These are phyloP conservation scores for Pangasius djambal DNA, from an alignment of 2,797 vertebrate species.

Conservation along the genomic window DNA sequence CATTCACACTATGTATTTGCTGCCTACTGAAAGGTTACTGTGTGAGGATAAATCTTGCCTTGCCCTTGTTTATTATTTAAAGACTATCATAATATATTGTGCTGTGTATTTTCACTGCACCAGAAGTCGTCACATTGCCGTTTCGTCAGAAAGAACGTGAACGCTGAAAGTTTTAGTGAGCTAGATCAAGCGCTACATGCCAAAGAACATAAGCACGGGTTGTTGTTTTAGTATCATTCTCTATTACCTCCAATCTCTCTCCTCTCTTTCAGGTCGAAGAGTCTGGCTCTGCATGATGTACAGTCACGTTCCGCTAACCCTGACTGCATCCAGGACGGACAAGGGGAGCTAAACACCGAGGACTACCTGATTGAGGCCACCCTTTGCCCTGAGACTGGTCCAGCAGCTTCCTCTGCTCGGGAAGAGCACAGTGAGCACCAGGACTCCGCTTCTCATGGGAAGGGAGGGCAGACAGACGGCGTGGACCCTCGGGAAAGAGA, in stretches of 20 bases:
- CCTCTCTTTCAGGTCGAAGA: slow-evolving; percentile 82
- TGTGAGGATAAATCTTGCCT: not conserved
- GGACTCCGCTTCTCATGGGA: slow-evolving; percentile 45
- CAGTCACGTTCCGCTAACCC: slow-evolving; percentile 73
- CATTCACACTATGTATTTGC: not conserved
- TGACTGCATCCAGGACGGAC: slow-evolving; percentile 72
- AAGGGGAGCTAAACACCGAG: slow-evolving; percentile 71
- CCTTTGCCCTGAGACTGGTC: slow-evolving; percentile 64
- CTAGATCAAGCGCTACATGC: not conserved
- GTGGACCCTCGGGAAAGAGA: slow-evolving; percentile 71
- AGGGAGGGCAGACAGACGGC: slow-evolving; percentile 38
- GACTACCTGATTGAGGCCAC: slow-evolving; percentile 69
- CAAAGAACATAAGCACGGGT: not conserved
- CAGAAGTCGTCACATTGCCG: no score
- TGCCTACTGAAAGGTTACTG: not conserved
- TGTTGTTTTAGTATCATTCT: not conserved
- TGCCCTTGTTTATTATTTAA: not conserved
- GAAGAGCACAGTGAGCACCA: slow-evolving; percentile 53
- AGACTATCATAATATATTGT: not conserved
- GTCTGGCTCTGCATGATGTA: slow-evolving; percentile 80
- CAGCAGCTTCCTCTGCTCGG: slow-evolving; percentile 40
- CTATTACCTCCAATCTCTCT: not conserved
- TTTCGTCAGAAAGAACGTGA: not conserved
- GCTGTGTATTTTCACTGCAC: not conserved
- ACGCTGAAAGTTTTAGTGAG: slow-evolving; percentile 9